Conservation (phyloP, 2,113 vertebrate species). For the Psophia crepitans region DNA sequence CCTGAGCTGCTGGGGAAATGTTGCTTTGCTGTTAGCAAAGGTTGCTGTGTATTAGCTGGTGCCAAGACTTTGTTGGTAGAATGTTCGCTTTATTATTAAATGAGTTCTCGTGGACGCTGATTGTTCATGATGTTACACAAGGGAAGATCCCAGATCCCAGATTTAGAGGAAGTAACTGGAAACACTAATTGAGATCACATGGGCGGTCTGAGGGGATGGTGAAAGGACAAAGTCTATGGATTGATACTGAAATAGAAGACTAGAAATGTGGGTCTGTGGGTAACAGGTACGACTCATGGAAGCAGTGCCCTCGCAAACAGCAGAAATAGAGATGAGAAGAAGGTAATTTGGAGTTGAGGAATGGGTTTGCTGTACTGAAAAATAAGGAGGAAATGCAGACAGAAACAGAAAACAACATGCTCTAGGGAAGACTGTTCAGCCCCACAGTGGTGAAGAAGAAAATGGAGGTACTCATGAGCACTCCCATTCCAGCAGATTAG, state of each 20-base stretch:
- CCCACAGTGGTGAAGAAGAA: not conserved
- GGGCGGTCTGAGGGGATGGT: not conserved
- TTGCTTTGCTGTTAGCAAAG: not conserved
- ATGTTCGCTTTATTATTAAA: not conserved
- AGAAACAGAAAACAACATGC: not conserved
- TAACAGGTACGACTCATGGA: too few species aligned
- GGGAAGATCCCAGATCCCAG: not conserved
- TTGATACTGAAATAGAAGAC: not conserved
- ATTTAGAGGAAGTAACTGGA: not conserved
- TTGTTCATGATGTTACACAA: not conserved
- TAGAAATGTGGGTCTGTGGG: not conserved
- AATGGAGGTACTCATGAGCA: not conserved
- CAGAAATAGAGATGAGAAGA: not conserved
- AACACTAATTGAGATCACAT: not conserved
- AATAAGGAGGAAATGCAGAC: not conserved
- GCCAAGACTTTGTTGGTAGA: not conserved
- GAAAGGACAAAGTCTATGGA: not conserved
- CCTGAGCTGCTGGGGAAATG: not conserved
- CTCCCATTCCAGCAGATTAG: not conserved
- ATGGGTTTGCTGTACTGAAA: not conserved
- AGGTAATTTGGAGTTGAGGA: not conserved
- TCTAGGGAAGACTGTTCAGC: not conserved
- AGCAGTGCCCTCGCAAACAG: not conserved
- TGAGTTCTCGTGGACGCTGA: not conserved
- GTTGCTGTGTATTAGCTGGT: not conserved